Evolutionary conservation across 2,113 vertebrate species (phyloP).

Genomic region (Hylia prasina): DNA sequence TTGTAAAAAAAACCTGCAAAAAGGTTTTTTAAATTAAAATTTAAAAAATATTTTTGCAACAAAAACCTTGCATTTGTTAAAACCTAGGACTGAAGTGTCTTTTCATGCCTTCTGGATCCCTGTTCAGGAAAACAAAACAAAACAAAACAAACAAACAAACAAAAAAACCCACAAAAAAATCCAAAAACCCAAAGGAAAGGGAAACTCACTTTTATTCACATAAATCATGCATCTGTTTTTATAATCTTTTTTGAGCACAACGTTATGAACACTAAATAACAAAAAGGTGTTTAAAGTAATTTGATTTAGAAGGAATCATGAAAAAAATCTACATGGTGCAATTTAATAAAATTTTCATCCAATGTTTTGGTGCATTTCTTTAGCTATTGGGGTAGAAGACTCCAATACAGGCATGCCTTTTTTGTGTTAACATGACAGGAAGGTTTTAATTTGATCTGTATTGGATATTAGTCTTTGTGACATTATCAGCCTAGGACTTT

Average conservation of each 20-base stretch:
- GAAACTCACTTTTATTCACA: not conserved
- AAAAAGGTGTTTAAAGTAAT: not conserved
- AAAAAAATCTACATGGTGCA: not conserved
- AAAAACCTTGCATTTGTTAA: not conserved
- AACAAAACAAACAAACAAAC: not conserved
- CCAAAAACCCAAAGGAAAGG: too few species aligned
- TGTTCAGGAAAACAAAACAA: not conserved
- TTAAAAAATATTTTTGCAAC: not conserved
- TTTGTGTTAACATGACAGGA: not conserved
- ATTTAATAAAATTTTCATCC: not conserved
- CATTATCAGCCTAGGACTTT: not conserved
- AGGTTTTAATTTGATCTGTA: not conserved
- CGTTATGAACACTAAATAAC: not conserved
- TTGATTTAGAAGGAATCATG: not conserved
- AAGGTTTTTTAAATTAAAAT: too few species aligned
- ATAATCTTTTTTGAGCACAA: not conserved
- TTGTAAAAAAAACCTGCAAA: not conserved
- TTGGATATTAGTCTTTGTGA: not conserved
- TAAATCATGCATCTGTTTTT: not conserved
- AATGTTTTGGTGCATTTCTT: not conserved
- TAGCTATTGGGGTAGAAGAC: not conserved
- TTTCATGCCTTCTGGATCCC: not conserved
- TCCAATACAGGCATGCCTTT: not conserved
- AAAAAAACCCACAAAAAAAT: too few species aligned
- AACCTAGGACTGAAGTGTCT: not conserved